These are phyloP conservation scores for Anthoscopus minutus DNA, from an alignment of 2,113 vertebrate genomes.

Conservation along the genomic window DNA sequence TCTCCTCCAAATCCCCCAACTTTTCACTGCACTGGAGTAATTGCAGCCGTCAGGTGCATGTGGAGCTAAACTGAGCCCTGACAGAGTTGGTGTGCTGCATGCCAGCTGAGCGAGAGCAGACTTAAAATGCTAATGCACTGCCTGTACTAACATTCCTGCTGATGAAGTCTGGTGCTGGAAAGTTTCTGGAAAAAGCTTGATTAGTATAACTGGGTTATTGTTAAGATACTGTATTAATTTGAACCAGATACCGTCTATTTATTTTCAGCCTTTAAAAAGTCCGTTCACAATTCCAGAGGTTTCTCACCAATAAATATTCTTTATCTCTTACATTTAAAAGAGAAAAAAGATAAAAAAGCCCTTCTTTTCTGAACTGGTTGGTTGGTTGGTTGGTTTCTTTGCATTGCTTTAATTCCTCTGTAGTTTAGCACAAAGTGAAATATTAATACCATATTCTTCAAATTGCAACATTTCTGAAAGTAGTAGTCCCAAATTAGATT, in stretches of 20 bases:
- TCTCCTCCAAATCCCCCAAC: neutral
- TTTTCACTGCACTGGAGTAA: neutral
- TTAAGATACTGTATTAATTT: neutral
- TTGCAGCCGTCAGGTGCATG: neutral
- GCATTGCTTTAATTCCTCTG: neutral
- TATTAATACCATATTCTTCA: neutral
- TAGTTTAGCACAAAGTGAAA: neutral
- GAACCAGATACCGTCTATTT: neutral
- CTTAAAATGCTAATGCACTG: neutral
- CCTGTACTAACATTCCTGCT: neutral
- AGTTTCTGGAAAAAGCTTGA: neutral
- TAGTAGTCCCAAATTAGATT: neutral
- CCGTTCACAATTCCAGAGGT: neutral
- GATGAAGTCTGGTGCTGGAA: neutral
- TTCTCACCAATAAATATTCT: neutral
- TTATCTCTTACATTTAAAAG: neutral
- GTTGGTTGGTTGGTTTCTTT: neutral
- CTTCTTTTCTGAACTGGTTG: neutral
- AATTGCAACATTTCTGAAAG: neutral
- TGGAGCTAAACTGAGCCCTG: neutral
- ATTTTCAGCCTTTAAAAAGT: neutral
- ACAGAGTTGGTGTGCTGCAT: neutral
- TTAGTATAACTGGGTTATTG: neutral
- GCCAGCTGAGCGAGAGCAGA: neutral
- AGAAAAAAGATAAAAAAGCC: neutral